phyloP scores from a whole-genome alignment of 2,797 vertebrate species.

The Tympanoctomys barrerae region DNA sequence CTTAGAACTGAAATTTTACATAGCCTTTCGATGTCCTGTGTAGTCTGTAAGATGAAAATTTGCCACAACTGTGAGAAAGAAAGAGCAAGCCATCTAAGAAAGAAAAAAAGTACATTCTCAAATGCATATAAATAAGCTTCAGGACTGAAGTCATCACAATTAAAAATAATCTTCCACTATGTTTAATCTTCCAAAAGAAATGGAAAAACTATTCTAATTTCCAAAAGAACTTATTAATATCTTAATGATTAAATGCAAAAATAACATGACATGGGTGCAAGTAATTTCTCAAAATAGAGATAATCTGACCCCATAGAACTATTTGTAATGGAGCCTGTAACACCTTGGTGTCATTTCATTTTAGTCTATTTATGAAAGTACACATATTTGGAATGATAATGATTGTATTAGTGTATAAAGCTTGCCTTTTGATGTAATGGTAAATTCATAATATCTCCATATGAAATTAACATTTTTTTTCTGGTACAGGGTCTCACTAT shows the following conservation, averaged over 20 bases:
- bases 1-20: background rate
- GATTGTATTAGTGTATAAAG: background rate
- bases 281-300: background rate
- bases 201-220: background rate
- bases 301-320: background rate
- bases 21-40: background rate
- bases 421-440: background rate
- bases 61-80: background rate
- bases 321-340: background rate
- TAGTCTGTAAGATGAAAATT: background rate
- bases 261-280: background rate
- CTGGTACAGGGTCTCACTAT: no score
- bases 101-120: background rate
- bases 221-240: background rate
- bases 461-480: background rate
- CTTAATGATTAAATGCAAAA: background rate
- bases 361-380: background rate
- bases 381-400: background rate
- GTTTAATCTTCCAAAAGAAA: background rate
- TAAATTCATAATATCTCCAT: background rate
- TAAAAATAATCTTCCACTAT: conserved; percentile 1
- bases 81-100: background rate
- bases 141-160: background rate
- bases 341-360: background rate
- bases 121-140: background rate